A percentile compares a stretch with the other conserved stretches of the same genome.
These are phyloP conservation scores for Drosophila nr. medialis DNA, from an alignment of 2,888 invertebrate genomes.

Conservation along the genomic window DNA sequence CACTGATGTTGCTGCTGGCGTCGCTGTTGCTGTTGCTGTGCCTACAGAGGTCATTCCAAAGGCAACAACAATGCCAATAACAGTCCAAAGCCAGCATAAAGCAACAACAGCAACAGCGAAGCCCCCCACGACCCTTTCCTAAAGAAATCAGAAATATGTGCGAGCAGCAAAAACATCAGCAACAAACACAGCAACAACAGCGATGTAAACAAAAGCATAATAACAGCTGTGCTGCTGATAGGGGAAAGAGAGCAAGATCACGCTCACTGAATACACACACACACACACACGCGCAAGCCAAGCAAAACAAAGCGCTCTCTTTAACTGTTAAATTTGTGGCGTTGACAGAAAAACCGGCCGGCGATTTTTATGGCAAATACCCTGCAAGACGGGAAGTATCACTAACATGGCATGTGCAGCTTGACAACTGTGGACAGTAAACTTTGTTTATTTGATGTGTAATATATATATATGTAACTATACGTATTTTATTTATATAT, in stretches of 20 bases:
- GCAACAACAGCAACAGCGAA: slow-evolving; percentile 43
- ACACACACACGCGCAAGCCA: not conserved
- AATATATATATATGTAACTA: not conserved
- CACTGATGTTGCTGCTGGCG: slow-evolving; percentile 20
- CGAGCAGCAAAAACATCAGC: slow-evolving; percentile 10
- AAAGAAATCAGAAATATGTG: slow-evolving; percentile 35
- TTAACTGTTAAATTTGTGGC: slow-evolving; percentile 76
- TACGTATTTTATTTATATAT: not conserved
- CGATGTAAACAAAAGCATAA: slow-evolving; percentile 73
- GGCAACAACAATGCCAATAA: slow-evolving; percentile 79
- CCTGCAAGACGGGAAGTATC: slow-evolving; percentile 10
- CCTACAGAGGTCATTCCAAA: slow-evolving; percentile 83
- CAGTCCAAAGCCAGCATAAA: slow-evolving; percentile 56
- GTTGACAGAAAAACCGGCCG: slow-evolving; percentile 76
- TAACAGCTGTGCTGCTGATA: slow-evolving; percentile 59
- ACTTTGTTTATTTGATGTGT: not conserved
- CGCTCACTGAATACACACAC: slow-evolving; percentile 21
- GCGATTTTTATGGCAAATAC: slow-evolving; percentile 54
- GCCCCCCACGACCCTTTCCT: not conserved
- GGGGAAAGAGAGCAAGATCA: slow-evolving; percentile 43
- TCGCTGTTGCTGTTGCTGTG: slow-evolving; percentile 41
- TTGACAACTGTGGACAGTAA: not conserved
- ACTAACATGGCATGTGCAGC: not conserved
- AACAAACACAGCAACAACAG: slow-evolving; percentile 44
- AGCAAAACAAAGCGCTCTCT: slow-evolving; percentile 47